phyloP scores from a whole-genome alignment of 2,113 vertebrate genomes.

The Rhabdomys dilectus region DNA sequence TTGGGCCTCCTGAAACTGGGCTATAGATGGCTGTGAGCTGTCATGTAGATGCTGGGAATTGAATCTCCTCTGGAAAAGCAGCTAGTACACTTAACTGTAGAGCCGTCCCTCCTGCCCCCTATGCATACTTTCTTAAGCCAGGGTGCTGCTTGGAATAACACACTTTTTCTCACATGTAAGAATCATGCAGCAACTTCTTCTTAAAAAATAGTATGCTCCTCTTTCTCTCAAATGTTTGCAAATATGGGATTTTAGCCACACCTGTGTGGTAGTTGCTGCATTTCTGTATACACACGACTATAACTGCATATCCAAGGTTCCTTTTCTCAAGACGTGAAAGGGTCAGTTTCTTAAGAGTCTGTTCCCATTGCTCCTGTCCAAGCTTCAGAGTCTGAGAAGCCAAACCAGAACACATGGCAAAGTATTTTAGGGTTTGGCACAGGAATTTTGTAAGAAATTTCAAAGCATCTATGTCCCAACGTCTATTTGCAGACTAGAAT shows the following conservation, averaged over 20 bases:
- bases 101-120: neutral
- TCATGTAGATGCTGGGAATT: neutral
- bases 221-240: neutral
- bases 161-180: neutral
- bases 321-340: conserved; percentile 19
- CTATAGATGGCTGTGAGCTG: neutral
- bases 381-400: neutral
- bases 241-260: neutral
- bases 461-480: neutral
- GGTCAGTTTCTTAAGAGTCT: conserved; percentile 6
- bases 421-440: conserved; percentile 8
- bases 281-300: neutral
- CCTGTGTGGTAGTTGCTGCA: neutral
- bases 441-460: neutral
- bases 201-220: neutral
- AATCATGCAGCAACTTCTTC: neutral
- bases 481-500: neutral
- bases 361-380: neutral
- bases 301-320: neutral
- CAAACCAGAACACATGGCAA: conserved; percentile 37
- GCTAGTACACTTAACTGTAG: too few relatives aligned
- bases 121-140: neutral
- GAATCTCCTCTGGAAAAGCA: neutral
- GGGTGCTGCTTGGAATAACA: neutral
- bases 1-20: too few relatives aligned